Conservation (phyloP, 2,113 vertebrate species). For the Perca schrenkii region DNA sequence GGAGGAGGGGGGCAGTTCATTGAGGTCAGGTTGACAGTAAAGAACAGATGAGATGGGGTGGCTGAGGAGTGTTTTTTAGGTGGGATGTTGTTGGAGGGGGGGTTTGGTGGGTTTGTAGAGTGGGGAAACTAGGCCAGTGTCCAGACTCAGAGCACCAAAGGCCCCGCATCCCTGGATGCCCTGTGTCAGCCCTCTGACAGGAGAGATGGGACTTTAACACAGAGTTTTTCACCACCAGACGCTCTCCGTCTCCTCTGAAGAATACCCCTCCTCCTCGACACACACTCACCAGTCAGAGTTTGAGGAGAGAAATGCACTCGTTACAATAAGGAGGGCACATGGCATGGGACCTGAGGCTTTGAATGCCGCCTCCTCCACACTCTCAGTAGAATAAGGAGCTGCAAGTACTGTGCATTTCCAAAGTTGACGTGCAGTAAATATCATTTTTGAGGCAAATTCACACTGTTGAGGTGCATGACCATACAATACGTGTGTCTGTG, state of each 20-base stretch:
- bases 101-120: background rate
- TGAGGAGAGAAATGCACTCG: constrained; percentile 85
- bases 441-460: constrained; percentile 58
- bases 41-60: constrained; percentile 81
- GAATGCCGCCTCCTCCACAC: constrained; percentile 76
- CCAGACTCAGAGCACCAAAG: constrained; percentile 82
- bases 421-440: constrained; percentile 75
- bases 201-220: constrained; percentile 82
- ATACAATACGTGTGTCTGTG: constrained; percentile 22
- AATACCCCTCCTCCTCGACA: constrained; percentile 69
- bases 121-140: constrained; percentile 85
- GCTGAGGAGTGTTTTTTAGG: constrained; percentile 79
- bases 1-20: constrained; percentile 66
- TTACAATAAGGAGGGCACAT: constrained; percentile 87
- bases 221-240: constrained; percentile 80
- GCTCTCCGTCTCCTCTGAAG: constrained; percentile 79
- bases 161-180: constrained; percentile 80
- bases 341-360: constrained; percentile 83
- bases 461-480: constrained; percentile 35
- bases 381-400: constrained; percentile 74
- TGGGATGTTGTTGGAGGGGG: constrained; percentile 64
- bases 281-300: constrained; percentile 82
- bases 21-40: constrained; percentile 80
- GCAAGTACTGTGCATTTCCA: constrained; percentile 68
- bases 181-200: constrained; percentile 84